These are phyloP conservation scores for Planiliza haematocheilus DNA, from an alignment of 2,113 vertebrate species.

Conservation along the genomic window DNA sequence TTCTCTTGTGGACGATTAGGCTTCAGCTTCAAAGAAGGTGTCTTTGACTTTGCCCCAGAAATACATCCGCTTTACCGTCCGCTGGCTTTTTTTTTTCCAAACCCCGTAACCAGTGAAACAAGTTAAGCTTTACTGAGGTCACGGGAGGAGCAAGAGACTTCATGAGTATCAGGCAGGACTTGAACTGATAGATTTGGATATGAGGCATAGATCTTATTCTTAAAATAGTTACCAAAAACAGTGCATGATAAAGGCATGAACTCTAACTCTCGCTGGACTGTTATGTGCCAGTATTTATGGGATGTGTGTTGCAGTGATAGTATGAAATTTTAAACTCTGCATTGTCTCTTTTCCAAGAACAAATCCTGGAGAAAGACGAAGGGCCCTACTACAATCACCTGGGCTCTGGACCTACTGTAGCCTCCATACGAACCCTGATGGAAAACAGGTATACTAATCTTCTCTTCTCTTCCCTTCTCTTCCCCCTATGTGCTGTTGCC, in stretches of 20 bases:
- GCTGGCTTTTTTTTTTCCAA: constrained; percentile 7
- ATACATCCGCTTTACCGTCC: too few relatives aligned
- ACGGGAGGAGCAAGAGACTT: too few relatives aligned
- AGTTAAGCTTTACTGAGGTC: background rate
- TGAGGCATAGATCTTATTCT: too few relatives aligned
- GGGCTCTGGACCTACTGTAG: constrained; percentile 94
- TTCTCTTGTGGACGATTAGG: constrained; percentile 7
- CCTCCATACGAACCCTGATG: constrained; percentile 95
- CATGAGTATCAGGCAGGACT: too few relatives aligned
- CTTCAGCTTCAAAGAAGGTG: constrained; percentile 19
- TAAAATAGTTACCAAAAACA: background rate
- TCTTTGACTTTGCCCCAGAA: constrained; percentile 10
- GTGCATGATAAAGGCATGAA: too few relatives aligned
- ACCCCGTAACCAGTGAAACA: background rate
- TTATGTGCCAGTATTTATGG: background rate
- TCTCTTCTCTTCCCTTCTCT: background rate
- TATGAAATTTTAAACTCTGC: constrained; percentile 28
- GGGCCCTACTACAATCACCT: constrained; percentile 98
- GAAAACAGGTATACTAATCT: constrained; percentile 83
- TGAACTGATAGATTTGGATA: too few relatives aligned
- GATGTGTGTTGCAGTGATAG: background rate
- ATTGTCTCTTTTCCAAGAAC: constrained; percentile 82
- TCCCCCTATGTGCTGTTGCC: background rate
- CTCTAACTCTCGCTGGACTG: background rate
- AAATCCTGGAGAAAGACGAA: constrained; percentile 97